Evolutionary conservation across 1,140 invertebrate species (phyloP).

Genomic region (Proctacanthus coquilletti): DNA sequence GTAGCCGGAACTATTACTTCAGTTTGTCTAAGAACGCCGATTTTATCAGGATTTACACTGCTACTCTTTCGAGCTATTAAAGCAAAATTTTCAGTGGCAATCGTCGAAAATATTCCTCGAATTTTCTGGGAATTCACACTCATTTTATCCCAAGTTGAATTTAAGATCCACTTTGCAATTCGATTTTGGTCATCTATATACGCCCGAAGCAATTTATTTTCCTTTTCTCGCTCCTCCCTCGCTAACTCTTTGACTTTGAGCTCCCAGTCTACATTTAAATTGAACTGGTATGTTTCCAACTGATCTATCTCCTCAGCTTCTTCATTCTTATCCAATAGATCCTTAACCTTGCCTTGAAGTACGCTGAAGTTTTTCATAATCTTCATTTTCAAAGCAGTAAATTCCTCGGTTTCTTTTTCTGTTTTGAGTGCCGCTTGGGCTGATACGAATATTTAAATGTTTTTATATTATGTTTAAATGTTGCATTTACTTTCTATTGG

Average conservation of each 20-base stretch:
- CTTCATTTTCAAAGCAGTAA: neutral
- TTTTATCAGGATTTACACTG: neutral
- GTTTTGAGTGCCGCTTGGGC: too few relatives aligned
- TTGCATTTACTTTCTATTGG: too few relatives aligned
- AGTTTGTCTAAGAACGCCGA: conserved; percentile 7
- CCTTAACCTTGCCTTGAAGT: conserved; percentile 14
- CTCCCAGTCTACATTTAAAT: conserved; percentile 16
- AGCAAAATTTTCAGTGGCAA: conserved; percentile 31
- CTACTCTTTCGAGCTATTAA: conserved; percentile 5
- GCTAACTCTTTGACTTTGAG: conserved; percentile 22
- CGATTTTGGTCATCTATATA: conserved; percentile 23
- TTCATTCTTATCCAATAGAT: conserved; percentile 28
- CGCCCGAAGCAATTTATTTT: conserved; percentile 19
- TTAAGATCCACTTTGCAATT: conserved; percentile 30
- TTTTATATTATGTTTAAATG: too few relatives aligned
- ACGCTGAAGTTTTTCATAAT: conserved; percentile 13
- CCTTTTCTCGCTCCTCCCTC: conserved; percentile 26
- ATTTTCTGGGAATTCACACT: conserved; percentile 26
- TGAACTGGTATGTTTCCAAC: conserved; percentile 23
- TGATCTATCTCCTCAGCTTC: conserved; percentile 12
- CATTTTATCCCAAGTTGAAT: conserved; percentile 27
- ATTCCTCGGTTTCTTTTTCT: neutral
- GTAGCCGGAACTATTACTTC: conserved; percentile 8
- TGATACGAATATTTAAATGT: too few relatives aligned
- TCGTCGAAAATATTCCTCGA: conserved; percentile 25